These are phyloP conservation scores for Physeter macrocephalus DNA, from an alignment of 2,113 vertebrate genomes.

Conservation along the genomic window DNA sequence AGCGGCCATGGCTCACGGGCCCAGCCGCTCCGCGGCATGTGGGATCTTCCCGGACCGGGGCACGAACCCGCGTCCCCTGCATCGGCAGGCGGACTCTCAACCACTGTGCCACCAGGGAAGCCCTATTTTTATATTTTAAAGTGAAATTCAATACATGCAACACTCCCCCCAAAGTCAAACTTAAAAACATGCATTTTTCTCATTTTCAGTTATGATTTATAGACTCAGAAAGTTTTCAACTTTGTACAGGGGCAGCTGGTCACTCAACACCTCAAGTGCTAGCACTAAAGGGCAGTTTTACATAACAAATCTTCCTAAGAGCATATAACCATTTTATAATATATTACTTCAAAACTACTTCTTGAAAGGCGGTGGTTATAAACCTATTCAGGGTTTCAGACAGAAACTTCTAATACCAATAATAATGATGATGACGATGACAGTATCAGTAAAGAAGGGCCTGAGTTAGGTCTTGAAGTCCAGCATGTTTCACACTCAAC, in stretches of 20 bases:
- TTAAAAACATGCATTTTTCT: background rate
- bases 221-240: background rate
- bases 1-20: no score
- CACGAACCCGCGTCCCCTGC: no score
- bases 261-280: background rate
- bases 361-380: background rate
- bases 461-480: background rate
- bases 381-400: background rate
- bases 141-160: background rate
- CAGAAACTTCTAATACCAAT: background rate
- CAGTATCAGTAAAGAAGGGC: no score
- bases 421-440: background rate
- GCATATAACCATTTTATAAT: background rate
- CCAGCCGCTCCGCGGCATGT: no score
- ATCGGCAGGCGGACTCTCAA: no score
- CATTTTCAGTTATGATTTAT: background rate
- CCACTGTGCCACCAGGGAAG: no score
- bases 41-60: no score
- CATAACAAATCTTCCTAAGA: background rate
- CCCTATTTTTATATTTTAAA: constrained; percentile 9
- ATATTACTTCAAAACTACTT: background rate
- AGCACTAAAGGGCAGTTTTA: background rate
- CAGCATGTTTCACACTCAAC: background rate
- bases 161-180: background rate
- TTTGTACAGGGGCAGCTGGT: background rate